Evolutionary conservation across 1,140 invertebrate genomes (phyloP).

Genomic region (Neodiprion virginianus): DNA sequence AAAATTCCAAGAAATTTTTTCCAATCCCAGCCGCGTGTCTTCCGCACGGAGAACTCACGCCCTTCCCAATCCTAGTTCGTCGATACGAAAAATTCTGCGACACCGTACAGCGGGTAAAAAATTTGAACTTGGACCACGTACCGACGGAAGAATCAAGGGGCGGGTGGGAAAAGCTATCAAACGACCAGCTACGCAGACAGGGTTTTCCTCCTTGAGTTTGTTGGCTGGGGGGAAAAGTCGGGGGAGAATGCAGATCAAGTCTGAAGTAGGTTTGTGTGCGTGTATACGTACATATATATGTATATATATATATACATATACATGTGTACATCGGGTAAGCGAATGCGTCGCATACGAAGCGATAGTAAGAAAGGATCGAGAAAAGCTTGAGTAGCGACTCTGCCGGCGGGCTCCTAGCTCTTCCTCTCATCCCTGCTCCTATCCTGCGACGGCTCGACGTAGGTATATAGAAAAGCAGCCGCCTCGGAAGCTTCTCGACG

Average conservation of each 20-base stretch:
- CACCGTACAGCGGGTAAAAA: too few species aligned
- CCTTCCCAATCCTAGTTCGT: too few species aligned
- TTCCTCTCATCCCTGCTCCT: background rate
- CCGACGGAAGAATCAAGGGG: too few species aligned
- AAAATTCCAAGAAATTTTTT: too few species aligned
- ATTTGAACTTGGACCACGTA: too few species aligned
- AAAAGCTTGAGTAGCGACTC: background rate
- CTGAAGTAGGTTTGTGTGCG: background rate
- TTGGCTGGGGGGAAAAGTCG: background rate
- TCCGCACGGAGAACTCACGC: too few species aligned
- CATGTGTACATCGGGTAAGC: background rate
- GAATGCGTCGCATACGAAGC: background rate
- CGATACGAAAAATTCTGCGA: too few species aligned
- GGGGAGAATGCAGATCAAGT: background rate
- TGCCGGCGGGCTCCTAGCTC: background rate
- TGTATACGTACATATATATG: background rate
- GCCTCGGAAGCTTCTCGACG: too few species aligned
- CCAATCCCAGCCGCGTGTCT: too few species aligned
- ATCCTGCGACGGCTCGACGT: too few species aligned
- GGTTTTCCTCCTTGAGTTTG: background rate
- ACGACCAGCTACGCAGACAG: background rate
- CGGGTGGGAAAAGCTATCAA: background rate
- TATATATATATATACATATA: too few species aligned
- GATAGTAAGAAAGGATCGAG: background rate
- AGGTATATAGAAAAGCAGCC: too few species aligned